A percentile compares a stretch with the other conserved stretches of the same genome.
Evolutionary conservation across 2,888 invertebrate genomes (phyloP).

Genomic region (Phania funesta): DNA sequence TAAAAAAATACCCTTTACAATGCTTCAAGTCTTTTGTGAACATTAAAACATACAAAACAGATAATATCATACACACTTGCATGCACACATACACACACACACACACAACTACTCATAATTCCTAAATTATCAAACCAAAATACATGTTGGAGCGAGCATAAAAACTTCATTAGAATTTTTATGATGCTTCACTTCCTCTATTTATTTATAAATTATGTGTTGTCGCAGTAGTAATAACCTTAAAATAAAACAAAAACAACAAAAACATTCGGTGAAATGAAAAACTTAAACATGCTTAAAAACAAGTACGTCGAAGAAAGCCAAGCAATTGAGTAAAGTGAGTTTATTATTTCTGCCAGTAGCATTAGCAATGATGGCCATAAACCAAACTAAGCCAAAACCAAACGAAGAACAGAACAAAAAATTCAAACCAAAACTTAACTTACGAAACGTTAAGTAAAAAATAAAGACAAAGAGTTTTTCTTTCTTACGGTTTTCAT

Average conservation of each 20-base stretch:
- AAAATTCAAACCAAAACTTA: background rate
- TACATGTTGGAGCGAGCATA: conserved; percentile 21
- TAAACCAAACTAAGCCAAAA: conserved; percentile 53
- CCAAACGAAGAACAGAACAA: conserved; percentile 24
- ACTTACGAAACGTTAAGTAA: background rate
- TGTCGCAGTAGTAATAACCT: conserved; percentile 66
- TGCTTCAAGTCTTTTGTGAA: background rate
- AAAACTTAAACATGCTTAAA: conserved; percentile 9
- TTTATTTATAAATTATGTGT: conserved; percentile 64
- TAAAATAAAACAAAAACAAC: conserved; percentile 36
- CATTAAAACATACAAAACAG: conserved; percentile 9
- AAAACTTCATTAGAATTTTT: conserved; percentile 67
- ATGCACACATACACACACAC: conserved; percentile 12
- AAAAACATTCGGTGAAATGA: background rate
- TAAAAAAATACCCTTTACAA: no score
- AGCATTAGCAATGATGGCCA: conserved; percentile 52
- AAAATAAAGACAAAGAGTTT: conserved; percentile 1
- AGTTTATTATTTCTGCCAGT: conserved; percentile 38
- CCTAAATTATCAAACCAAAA: conserved; percentile 46
- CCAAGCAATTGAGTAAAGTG: conserved; percentile 32
- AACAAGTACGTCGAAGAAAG: background rate
- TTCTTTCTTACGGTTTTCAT: background rate
- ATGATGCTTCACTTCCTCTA: conserved; percentile 64
- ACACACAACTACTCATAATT: conserved; percentile 27
- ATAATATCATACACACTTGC: conserved; percentile 2